Conservation (phyloP, 2,113 vertebrate species). For the Catharus bicknelli region DNA sequence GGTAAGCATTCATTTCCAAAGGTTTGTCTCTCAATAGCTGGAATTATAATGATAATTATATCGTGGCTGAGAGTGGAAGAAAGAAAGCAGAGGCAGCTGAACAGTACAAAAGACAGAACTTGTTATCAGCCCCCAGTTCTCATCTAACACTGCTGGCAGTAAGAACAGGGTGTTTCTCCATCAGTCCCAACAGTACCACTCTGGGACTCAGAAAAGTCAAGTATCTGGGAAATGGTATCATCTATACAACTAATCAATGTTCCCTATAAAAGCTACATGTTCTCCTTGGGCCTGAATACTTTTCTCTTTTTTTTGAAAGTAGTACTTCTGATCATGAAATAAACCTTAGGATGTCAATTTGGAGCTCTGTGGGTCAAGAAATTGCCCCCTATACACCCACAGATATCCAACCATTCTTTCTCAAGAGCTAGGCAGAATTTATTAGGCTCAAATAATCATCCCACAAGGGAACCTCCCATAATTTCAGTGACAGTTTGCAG, state of each 20-base stretch:
- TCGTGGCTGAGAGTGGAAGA: background rate
- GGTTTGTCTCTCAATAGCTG: background rate
- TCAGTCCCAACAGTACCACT: background rate
- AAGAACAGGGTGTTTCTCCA: background rate
- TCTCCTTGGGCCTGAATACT: background rate
- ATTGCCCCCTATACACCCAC: background rate
- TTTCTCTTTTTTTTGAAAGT: background rate
- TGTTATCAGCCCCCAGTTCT: background rate
- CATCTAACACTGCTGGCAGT: background rate
- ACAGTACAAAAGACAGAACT: background rate
- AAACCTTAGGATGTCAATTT: background rate
- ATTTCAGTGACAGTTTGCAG: constrained; percentile 33
- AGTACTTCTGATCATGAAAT: constrained; percentile 6
- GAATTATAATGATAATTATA: background rate
- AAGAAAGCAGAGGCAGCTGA: background rate
- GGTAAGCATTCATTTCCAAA: background rate
- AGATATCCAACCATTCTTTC: background rate
- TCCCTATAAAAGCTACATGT: background rate
- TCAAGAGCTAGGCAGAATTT: constrained; percentile 3
- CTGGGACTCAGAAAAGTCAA: background rate
- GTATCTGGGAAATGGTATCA: background rate
- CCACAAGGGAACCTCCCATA: background rate
- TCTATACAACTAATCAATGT: background rate
- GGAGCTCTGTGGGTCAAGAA: background rate
- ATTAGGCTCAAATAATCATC: constrained; percentile 18